Percentiles rank a stretch among this genome's conserved stretches.
Conservation (phyloP, 2,888 invertebrate species). For the Osmoderma eremita region DNA sequence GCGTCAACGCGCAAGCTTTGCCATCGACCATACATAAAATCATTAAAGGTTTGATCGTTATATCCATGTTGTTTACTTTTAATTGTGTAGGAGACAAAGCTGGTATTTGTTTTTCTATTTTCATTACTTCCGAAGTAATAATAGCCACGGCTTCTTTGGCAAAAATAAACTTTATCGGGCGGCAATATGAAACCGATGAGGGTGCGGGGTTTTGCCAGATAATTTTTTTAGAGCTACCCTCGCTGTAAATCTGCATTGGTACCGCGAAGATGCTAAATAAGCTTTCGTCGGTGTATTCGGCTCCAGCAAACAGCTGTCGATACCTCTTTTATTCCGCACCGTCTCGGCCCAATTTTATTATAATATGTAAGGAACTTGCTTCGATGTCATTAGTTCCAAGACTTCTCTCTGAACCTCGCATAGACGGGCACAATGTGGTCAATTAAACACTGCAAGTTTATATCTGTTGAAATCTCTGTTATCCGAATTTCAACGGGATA, state of each 20-base stretch:
- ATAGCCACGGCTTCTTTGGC: conserved; percentile 8
- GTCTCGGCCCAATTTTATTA: no score
- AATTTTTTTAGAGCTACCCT: conserved; percentile 10
- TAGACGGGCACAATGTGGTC: no score
- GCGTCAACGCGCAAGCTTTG: conserved; percentile 14
- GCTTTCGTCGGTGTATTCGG: conserved; percentile 1
- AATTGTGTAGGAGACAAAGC: neutral
- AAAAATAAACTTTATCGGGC: neutral
- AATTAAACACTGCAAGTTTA: no score
- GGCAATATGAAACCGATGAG: conserved; percentile 2
- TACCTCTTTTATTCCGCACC: neutral
- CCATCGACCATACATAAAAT: conserved; percentile 20
- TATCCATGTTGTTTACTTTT: neutral
- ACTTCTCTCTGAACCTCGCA: no score
- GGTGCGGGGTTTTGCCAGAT: conserved; percentile 20
- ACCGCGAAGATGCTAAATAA: conserved; percentile 10
- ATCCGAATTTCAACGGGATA: neutral
- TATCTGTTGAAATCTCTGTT: no score
- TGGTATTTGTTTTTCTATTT: no score
- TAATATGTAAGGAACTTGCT: no score
- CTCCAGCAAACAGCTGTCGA: neutral
- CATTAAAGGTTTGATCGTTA: neutral
- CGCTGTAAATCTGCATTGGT: conserved; percentile 11
- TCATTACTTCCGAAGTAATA: no score
- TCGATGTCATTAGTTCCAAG: no score